Evolutionary conservation across 2,113 vertebrate genomes (phyloP), one percentile per base, ranked within the genome.

Genomic region (Eublepharis macularius): DNA sequence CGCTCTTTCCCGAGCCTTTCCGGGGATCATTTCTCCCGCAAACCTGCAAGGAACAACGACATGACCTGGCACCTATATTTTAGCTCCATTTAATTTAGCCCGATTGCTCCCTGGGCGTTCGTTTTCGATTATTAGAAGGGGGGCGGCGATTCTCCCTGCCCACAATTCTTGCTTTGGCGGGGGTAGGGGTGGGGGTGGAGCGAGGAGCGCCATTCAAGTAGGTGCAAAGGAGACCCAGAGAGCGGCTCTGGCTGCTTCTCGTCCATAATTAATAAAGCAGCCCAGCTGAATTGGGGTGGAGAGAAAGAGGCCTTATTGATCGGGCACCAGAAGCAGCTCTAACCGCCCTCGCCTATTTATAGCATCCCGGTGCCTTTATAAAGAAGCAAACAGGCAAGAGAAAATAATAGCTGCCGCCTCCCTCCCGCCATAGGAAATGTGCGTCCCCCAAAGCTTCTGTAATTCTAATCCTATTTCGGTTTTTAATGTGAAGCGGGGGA

Each of bases 281-380:
- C 21, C 57, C 89, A 12, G 2, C 34, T 21, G 9, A 39, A 1
- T 19, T 29, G 29, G 24, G 69, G 5, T 41, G 21, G 11, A 32
- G 0, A 21, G 93, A 82, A 92, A 92, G 91, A 91, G 88, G 87
- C 54, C 79, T 85, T 93, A 96, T 97, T 86, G 96, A 97, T 96
- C 93, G 66, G 83, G 82, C 89, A 77, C 91, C 85, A 74, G 88
- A 91, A 92, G 85, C 94, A 83, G 90, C 93, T 93, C 85, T 92
- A 94, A 87, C 90, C 91, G 90, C 54, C 54, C 17, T 2, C 81
- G 70, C 82, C 95, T 96, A 94, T 96, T 96, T 96, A 94, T 95
- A 96, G 94, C 86, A 65, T 63, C 91, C 89, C 39, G 93, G 13
- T 87, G 94, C 91, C 90, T 93, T 91, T 78, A 73, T 72, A 60